A percentile compares a stretch with the other conserved stretches of the same genome.
Conservation (phyloP, 1,140 invertebrate species). For the Drusus annulatus region DNA sequence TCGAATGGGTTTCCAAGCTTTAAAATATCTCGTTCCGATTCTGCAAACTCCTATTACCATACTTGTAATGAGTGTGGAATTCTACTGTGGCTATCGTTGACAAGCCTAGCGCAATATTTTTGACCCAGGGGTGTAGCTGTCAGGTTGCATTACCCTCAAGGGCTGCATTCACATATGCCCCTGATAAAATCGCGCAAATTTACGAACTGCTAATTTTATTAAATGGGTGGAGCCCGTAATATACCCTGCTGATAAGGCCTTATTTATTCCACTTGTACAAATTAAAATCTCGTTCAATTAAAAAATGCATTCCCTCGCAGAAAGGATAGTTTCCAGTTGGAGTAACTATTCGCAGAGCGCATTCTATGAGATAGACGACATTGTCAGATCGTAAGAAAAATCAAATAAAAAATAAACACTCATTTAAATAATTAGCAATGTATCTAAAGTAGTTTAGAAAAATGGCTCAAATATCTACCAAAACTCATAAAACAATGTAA, state of each 20-base stretch:
- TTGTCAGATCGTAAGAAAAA: too few species aligned
- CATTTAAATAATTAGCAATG: too few species aligned
- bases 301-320: not conserved
- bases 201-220: conserved; percentile 35
- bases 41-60: not conserved
- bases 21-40: too few species aligned
- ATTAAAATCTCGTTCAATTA: conserved; percentile 5
- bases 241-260: not conserved
- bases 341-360: too few species aligned
- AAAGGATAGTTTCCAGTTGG: too few species aligned
- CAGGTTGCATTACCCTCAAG: conserved; percentile 40
- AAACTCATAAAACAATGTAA: too few species aligned
- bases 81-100: not conserved
- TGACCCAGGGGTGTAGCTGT: conserved; percentile 22
- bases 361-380: too few species aligned
- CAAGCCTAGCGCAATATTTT: conserved; percentile 18
- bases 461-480: too few species aligned
- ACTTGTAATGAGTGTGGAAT: not conserved
- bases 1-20: too few species aligned
- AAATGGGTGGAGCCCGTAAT: conserved; percentile 1
- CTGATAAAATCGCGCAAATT: conserved; percentile 35
- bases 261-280: not conserved
- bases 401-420: too few species aligned
- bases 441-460: too few species aligned
- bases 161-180: not conserved